Conservation (phyloP, 2,888 invertebrate genomes). For the Arctia plantaginis region DNA sequence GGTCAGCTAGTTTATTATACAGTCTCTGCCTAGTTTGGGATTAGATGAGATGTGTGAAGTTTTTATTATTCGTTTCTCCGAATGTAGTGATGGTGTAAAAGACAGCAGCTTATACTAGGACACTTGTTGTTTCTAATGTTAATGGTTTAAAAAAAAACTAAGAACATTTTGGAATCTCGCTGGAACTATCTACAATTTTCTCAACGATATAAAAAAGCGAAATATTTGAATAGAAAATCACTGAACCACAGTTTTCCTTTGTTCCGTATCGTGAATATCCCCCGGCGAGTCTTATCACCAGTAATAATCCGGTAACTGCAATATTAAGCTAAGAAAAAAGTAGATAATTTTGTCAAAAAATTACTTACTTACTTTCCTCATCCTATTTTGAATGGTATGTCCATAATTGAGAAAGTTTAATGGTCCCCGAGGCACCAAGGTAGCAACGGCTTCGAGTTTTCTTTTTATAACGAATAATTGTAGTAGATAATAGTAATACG, state of each 20-base stretch:
- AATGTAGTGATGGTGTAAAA: no score
- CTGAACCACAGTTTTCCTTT: constrained; percentile 1
- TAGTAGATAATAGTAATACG: not conserved
- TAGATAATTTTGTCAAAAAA: constrained; percentile 7
- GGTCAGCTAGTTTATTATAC: no score
- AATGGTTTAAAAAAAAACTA: not conserved
- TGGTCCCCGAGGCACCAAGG: not conserved
- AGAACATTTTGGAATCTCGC: not conserved
- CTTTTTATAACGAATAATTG: not conserved
- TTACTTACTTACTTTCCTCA: not conserved
- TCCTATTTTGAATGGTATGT: constrained; percentile 3
- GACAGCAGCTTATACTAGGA: no score
- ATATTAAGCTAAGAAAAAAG: constrained; percentile 7
- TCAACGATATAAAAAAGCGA: not conserved
- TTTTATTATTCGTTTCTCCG: no score
- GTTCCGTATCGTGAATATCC: constrained; percentile 6
- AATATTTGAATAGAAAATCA: not conserved
- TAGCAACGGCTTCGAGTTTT: not conserved
- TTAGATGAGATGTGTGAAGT: no score
- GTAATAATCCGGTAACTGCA: constrained; percentile 7
- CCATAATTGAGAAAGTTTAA: constrained; percentile 4
- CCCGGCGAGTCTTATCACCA: constrained; percentile 4
- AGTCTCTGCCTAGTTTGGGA: no score
- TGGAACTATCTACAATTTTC: not conserved
- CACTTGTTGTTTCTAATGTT: no score